A percentile compares a stretch with the other conserved stretches of the same genome.
These are phyloP conservation scores for Halictus rubicundus DNA, from an alignment of 1,140 invertebrate species.

Conservation along the genomic window DNA sequence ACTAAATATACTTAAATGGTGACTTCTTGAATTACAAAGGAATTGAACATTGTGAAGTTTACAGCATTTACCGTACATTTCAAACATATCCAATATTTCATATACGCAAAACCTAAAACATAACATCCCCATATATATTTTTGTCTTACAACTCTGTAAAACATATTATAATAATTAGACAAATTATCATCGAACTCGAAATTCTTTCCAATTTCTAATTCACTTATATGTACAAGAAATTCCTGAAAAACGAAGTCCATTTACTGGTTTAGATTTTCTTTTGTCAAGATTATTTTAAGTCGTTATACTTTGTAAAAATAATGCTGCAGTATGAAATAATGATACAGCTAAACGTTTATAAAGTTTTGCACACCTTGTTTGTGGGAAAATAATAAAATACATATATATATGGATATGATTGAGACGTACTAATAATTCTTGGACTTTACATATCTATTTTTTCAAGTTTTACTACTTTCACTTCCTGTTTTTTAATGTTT, in stretches of 20 bases:
- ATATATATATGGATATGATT: slow-evolving; percentile 34
- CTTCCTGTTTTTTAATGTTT: slow-evolving; percentile 62
- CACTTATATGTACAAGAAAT: slow-evolving; percentile 24
- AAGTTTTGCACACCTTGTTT: slow-evolving; percentile 12
- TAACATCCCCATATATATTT: not conserved
- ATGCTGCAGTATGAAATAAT: slow-evolving; percentile 6
- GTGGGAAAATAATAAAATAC: slow-evolving; percentile 21
- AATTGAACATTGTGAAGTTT: slow-evolving; percentile 50
- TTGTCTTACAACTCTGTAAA: not conserved
- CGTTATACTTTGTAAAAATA: slow-evolving; percentile 14
- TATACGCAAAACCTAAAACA: not conserved
- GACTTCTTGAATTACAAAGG: slow-evolving; percentile 52
- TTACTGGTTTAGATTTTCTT: not conserved
- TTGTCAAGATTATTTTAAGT: slow-evolving; percentile 16
- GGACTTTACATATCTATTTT: slow-evolving; percentile 61
- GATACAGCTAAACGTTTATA: not conserved
- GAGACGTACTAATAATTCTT: slow-evolving; percentile 52
- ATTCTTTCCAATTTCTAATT: slow-evolving; percentile 5
- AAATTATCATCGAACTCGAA: not conserved
- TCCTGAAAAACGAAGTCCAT: not conserved
- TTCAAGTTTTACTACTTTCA: slow-evolving; percentile 68
- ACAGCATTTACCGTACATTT: slow-evolving; percentile 41
- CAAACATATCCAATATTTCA: slow-evolving; percentile 30
- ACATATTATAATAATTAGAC: not conserved
- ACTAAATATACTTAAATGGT: slow-evolving; percentile 40